Conservation (phyloP, 2,113 vertebrate species). For the Himantopus leucocephalus region DNA sequence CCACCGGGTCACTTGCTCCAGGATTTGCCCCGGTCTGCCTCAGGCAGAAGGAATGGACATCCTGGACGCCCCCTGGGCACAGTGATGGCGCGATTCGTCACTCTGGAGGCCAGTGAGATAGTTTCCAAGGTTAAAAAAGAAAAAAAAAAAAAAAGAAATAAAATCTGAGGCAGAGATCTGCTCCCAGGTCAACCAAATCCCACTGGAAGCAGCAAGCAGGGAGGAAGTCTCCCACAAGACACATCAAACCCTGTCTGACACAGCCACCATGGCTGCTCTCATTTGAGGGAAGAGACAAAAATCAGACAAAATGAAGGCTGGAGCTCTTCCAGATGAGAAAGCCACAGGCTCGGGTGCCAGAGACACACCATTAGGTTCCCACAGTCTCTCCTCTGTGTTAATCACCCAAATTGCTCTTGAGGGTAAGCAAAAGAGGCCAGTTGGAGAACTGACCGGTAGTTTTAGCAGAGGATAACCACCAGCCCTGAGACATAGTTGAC, state of each 20-base stretch:
- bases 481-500: background rate
- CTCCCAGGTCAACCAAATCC: background rate
- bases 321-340: background rate
- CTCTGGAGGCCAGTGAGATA: background rate
- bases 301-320: background rate
- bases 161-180: background rate
- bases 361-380: background rate
- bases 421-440: background rate
- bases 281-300: background rate
- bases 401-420: background rate
- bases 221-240: background rate
- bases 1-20: background rate
- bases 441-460: background rate
- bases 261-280: background rate
- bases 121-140: background rate
- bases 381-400: background rate
- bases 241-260: background rate
- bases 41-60: background rate
- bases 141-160: rapidly evolving
- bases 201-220: background rate
- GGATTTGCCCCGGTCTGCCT: background rate
- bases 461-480: background rate
- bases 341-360: background rate
- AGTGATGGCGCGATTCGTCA: rapidly evolving
- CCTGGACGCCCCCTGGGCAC: background rate